Percentiles rank a stretch among this genome's conserved stretches.
Evolutionary conservation across 2,888 invertebrate genomes (phyloP).

Genomic region (Hymenopus coronatus): DNA sequence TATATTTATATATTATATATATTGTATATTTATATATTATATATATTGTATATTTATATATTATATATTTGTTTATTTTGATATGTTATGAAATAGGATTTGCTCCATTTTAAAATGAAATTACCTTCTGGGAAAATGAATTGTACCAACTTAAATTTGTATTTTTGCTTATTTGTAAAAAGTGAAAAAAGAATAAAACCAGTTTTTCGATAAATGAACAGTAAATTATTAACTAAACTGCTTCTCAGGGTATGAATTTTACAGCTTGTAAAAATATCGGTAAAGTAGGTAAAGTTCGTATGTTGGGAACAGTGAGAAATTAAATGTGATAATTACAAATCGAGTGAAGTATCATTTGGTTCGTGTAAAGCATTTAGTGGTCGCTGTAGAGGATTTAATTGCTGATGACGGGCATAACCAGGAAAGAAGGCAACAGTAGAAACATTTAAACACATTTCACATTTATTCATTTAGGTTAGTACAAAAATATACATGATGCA

Average conservation of each 20-base stretch:
- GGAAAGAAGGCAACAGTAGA: neutral
- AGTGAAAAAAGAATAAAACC: no score
- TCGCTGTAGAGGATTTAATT: neutral
- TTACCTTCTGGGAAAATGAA: no score
- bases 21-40: no score
- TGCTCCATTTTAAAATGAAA: no score
- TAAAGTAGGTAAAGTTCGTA: neutral
- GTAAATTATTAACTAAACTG: no score
- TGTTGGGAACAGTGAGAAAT: neutral
- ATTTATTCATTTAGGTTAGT: neutral
- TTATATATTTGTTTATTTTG: no score
- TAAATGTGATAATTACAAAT: neutral
- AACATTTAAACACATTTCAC: neutral
- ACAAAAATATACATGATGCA: neutral
- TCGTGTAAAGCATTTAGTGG: neutral
- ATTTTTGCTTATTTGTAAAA: no score
- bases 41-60: no score
- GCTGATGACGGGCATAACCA: neutral
- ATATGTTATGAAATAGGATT: no score
- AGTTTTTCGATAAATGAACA: no score
- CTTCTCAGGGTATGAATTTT: neutral
- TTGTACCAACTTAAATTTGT: no score
- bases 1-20: no score
- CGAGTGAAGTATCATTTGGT: neutral
- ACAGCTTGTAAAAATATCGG: neutral